Base-by-base conservation (phyloP, 2,797 vertebrate species). In the Notolepis coatsorum region DNA sequence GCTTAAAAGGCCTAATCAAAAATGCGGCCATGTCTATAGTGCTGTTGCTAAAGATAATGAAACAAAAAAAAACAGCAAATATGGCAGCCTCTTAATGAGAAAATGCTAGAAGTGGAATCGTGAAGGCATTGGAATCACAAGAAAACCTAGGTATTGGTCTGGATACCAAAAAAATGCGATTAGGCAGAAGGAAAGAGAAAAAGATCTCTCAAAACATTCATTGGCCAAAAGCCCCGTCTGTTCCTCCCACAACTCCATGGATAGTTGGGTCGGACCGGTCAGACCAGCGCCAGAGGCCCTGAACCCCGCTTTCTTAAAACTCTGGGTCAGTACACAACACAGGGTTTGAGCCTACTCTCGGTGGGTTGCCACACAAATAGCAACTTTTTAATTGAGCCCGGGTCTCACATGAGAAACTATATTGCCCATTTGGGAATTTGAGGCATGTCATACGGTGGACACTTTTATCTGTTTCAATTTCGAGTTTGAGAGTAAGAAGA, bases 221-320 rank as follows among this genome's bases (percentile, higher is more conserved):
- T 30, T 7, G 42, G 51, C 53, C 13, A 54, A 59, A 51, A 37
- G 50, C n/a, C n/a, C n/a, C 45, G 15, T 9, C 28, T 65, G 45
- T 48, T 23, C 53, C 51, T 12, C 20, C 15, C 37, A 58, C 31
- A 33, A 47, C 24, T 43, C 54, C 20, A 17, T 8, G 38, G 21
- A 39, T 9, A 31, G 33, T n/a, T 27, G 28, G 27, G n/a, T 17
- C 28, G 5, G n/a, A 50, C n/a, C n/a, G n/a, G n/a, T n/a, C n/a
- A n/a, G n/a, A n/a, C n/a, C n/a, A n/a, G n/a, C n/a, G n/a, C n/a
- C n/a, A n/a, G n/a, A n/a, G n/a, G n/a, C n/a, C n/a, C n/a, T n/a
- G n/a, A n/a, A n/a, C n/a, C n/a, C n/a, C n/a, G n/a, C n/a, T n/a
- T n/a, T n/a, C n/a, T n/a, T n/a, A n/a, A n/a, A n/a, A n/a, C n/a